Evolutionary conservation across 1,140 invertebrate genomes (phyloP).

Genomic region (Drosophila sechellia): DNA sequence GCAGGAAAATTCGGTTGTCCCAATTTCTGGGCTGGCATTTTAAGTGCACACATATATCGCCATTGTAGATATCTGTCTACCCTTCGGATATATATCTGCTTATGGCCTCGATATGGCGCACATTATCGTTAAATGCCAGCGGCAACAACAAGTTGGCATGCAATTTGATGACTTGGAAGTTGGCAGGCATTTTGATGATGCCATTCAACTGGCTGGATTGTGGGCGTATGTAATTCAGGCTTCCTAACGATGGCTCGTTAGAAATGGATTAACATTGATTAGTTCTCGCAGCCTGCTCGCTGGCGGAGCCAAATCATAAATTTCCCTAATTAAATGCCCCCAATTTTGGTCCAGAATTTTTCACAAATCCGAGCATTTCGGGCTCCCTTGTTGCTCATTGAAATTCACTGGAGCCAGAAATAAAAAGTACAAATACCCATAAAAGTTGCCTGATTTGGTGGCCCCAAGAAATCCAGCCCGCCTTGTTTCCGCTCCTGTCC

Average conservation of each 20-base stretch:
- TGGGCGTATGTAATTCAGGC: constrained; percentile 31
- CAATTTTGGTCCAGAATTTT: constrained; percentile 34
- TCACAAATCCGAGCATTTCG: constrained; percentile 47
- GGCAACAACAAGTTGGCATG: constrained; percentile 58
- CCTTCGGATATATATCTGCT: constrained; percentile 47
- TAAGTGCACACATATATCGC: constrained; percentile 42
- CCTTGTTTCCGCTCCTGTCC: constrained; percentile 14
- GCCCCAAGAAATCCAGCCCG: constrained; percentile 18
- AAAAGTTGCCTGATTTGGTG: constrained; percentile 38
- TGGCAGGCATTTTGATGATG: constrained; percentile 66
- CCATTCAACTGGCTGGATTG: constrained; percentile 42
- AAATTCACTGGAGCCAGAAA: constrained; percentile 35
- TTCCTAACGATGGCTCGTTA: constrained; percentile 70
- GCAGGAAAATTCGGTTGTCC: constrained; percentile 13
- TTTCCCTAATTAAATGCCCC: constrained; percentile 47
- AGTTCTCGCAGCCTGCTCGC: constrained; percentile 28
- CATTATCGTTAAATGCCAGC: constrained; percentile 73
- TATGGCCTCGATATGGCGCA: constrained; percentile 71
- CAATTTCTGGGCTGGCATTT: constrained; percentile 37
- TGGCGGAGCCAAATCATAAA: constrained; percentile 5
- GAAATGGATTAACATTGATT: constrained; percentile 81
- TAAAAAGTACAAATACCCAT: constrained; percentile 39
- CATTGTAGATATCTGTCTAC: constrained; percentile 22
- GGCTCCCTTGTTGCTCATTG: constrained; percentile 18
- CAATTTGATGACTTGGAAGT: constrained; percentile 75